phyloP scores from a whole-genome alignment of 2,113 vertebrate genomes.

The Ibidorhyncha struthersii region DNA sequence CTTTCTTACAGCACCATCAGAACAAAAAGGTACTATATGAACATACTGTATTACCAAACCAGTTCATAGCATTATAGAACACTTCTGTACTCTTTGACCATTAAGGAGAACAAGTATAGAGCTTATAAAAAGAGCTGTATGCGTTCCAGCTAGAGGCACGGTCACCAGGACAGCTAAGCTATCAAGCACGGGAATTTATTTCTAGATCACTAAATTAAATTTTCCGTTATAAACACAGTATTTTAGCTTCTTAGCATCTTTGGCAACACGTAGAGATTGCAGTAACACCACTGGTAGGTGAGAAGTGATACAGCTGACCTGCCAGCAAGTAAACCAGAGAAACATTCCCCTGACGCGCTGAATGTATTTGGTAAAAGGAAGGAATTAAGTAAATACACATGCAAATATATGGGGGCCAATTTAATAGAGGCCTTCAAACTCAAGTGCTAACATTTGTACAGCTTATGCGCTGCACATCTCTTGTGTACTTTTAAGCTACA shows the following conservation, averaged over 20 bases:
- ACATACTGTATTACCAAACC: neutral
- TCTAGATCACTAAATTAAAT: neutral
- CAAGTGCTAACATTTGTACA: constrained; percentile 37
- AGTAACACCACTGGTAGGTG: neutral
- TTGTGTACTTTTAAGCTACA: neutral
- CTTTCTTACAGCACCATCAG: neutral
- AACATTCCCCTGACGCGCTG: neutral
- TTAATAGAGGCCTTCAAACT: neutral
- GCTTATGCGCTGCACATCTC: neutral
- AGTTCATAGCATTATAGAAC: neutral
- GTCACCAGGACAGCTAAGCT: neutral
- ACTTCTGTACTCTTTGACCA: neutral
- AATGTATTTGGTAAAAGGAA: neutral
- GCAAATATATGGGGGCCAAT: neutral
- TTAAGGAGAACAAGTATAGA: neutral
- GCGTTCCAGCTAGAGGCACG: neutral
- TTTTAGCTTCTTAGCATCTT: neutral
- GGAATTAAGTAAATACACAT: constrained; percentile 3
- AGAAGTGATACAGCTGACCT: neutral
- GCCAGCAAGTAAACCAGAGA: neutral
- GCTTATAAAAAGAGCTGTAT: neutral
- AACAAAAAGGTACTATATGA: neutral
- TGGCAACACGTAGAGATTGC: neutral
- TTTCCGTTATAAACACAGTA: neutral
- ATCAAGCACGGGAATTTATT: neutral